A percentile compares a stretch with the other conserved stretches of the same genome.
Evolutionary conservation across 2,797 vertebrate genomes (phyloP).

Genomic region (Lepus oiostolus): DNA sequence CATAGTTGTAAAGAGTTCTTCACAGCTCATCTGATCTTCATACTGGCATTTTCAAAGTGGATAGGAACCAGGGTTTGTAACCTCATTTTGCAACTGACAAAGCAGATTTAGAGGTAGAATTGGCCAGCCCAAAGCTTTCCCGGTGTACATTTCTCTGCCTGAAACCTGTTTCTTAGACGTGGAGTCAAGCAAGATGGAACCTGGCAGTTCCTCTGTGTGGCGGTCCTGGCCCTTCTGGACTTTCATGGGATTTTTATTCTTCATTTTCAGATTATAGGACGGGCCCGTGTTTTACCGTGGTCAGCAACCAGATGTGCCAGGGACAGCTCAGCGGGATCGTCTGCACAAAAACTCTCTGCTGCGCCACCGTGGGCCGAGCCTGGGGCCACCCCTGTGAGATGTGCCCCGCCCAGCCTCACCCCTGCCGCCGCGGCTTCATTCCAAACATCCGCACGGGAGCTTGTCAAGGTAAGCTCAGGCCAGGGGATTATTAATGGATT

Average conservation of each 20-base stretch:
- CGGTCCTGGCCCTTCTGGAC: neutral
- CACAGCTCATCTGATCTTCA: neutral
- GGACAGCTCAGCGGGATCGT: constrained; percentile 98
- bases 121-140: neutral
- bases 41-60: neutral
- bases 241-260: constrained; percentile 57
- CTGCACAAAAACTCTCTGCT: constrained; percentile 98
- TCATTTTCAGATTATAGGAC: constrained; percentile 96
- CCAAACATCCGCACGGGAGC: constrained; percentile 98
- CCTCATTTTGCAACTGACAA: neutral
- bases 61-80: neutral
- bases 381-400: constrained; percentile 99
- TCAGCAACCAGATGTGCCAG: constrained; percentile 99
- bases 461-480: constrained; percentile 95
- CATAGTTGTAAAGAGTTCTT: neutral
- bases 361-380: constrained; percentile 97
- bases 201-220: neutral
- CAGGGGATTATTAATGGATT: constrained; percentile 88
- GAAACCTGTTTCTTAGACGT: neutral
- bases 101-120: neutral
- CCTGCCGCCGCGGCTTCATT: constrained; percentile 98
- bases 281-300: constrained; percentile 97
- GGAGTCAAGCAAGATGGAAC: neutral
- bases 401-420: constrained; percentile 98
- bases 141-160: neutral